Evolutionary conservation across 2,113 vertebrate genomes (phyloP).

Genomic region (Podocnemis expansa): DNA sequence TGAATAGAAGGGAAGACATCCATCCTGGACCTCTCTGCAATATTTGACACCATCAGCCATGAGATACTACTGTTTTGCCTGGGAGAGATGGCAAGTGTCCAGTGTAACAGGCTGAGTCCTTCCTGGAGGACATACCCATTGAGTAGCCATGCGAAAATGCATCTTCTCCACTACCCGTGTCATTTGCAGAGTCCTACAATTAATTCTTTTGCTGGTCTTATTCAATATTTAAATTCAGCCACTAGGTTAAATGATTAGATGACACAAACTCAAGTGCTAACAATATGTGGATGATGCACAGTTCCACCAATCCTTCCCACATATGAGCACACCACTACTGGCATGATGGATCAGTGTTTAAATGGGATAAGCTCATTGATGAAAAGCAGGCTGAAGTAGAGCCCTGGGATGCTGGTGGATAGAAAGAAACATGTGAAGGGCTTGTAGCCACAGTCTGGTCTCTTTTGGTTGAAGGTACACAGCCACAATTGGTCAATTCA

Average conservation of each 20-base stretch:
- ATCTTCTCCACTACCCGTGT: not conserved
- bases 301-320: not conserved
- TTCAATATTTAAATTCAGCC: not conserved
- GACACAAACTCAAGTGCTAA: not conserved
- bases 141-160: not conserved
- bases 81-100: not conserved
- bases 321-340: not conserved
- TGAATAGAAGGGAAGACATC: not conserved
- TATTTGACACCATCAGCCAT: not conserved
- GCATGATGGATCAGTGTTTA: not conserved
- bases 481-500: not conserved
- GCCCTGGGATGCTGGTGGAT: not conserved
- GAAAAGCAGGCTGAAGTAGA: not conserved
- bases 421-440: not conserved
- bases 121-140: not conserved
- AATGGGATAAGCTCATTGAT: not conserved
- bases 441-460: not conserved
- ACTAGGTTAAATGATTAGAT: not conserved
- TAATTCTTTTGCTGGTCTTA: not conserved
- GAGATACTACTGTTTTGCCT: not conserved
- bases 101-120: not conserved
- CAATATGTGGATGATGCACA: not conserved
- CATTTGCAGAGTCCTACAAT: not conserved
- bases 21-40: accelerated
- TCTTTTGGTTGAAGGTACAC: not conserved